phyloP scores from a whole-genome alignment of 2,113 vertebrate species.

The Neogale vison region DNA sequence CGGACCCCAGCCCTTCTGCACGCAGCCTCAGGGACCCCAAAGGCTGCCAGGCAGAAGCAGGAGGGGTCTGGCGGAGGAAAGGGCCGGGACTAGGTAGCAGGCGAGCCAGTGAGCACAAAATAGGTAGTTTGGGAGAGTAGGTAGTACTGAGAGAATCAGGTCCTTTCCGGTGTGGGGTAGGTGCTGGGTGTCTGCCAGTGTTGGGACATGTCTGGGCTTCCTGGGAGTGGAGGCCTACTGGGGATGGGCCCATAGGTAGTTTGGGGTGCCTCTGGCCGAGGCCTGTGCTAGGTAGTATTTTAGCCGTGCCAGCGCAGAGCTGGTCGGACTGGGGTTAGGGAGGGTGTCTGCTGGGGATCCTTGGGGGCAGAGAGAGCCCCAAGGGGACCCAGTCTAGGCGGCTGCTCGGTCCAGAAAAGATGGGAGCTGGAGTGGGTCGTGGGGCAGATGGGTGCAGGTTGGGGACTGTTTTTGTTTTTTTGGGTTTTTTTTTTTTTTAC shows the following conservation, averaged over 20 bases:
- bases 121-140: slow-evolving; percentile 89
- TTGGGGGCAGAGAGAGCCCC: slow-evolving; percentile 43
- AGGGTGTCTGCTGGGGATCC: slow-evolving; percentile 18
- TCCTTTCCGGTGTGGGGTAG: slow-evolving; percentile 78
- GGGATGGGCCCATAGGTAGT: slow-evolving; percentile 86
- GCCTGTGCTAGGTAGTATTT: slow-evolving; percentile 88
- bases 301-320: slow-evolving; percentile 47
- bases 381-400: slow-evolving; percentile 22
- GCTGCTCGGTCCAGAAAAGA: slow-evolving; percentile 38
- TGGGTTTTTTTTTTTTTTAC: not conserved
- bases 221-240: slow-evolving; percentile 50
- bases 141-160: slow-evolving; percentile 83
- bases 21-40: slow-evolving; percentile 33
- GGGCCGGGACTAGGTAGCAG: slow-evolving; percentile 80
- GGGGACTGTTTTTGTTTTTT: not conserved
- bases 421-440: not conserved
- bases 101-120: slow-evolving; percentile 79
- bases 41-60: slow-evolving; percentile 41
- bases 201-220: slow-evolving; percentile 41
- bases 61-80: not conserved
- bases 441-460: not conserved
- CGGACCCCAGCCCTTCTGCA: slow-evolving; percentile 77
- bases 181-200: slow-evolving; percentile 77
- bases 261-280: slow-evolving; percentile 76
- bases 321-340: slow-evolving; percentile 22